phyloP scores from a whole-genome alignment of 1,140 invertebrate species.

The Harpegnathos saltator region DNA sequence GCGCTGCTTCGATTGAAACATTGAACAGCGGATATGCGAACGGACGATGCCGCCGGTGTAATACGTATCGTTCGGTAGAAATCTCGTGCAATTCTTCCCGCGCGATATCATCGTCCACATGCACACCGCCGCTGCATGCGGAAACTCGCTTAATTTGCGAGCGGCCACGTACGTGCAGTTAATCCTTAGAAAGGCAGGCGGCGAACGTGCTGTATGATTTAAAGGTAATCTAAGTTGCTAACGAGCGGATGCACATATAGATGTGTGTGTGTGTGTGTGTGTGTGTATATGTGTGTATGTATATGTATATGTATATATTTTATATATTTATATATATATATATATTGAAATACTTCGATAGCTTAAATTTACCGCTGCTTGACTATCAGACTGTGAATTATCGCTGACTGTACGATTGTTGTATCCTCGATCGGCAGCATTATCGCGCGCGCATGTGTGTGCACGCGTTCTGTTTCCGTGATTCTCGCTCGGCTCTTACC shows the following conservation, averaged over 20 bases:
- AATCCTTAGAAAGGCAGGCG: conserved; percentile 36
- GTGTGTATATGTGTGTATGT: too few species aligned
- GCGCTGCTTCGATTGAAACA: neutral
- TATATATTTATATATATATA: too few species aligned
- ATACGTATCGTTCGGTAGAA: conserved; percentile 1
- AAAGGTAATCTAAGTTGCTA: conserved; percentile 35
- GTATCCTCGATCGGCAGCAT: neutral
- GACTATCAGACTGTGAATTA: conserved; percentile 51
- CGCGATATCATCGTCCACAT: too few species aligned
- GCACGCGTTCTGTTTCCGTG: neutral
- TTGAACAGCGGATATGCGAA: neutral
- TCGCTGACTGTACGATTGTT: conserved; percentile 20
- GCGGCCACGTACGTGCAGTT: conserved; percentile 14
- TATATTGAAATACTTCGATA: conserved; percentile 59
- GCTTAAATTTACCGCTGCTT: conserved; percentile 49
- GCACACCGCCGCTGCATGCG: too few species aligned
- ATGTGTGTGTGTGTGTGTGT: too few species aligned
- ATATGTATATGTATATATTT: too few species aligned
- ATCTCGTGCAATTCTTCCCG: too few species aligned
- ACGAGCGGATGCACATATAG: conserved; percentile 44
- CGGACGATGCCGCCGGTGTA: too few species aligned
- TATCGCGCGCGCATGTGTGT: neutral
- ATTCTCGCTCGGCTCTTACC: neutral
- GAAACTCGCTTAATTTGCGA: conserved; percentile 39
- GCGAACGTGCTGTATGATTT: conserved; percentile 28